Evolutionary conservation across 2,888 invertebrate species (phyloP), one percentile per base, ranked within the genome.

Genomic region (Ptilodon capucinus): DNA sequence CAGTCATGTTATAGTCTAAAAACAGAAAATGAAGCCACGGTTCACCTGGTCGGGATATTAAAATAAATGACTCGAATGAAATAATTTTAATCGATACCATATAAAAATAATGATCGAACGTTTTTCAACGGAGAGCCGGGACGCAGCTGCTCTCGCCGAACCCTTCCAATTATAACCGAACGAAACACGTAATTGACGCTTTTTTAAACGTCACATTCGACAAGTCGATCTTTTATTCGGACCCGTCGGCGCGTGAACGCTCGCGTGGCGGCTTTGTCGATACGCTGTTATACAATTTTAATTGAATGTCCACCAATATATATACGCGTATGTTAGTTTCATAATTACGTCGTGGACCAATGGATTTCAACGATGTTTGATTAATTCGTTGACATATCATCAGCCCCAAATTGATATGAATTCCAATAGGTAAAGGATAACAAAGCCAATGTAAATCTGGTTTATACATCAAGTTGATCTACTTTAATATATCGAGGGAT

Each of bases 131-230:
- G 48, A 36, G 25, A 36, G 25, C 21, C 21, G 36, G 34, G 40
- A 40, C 50, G 50, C 61, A 66, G 59, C 56, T 63, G 65, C 51
- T 42, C 35, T 36, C 1, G 16, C 47, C 46, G 52, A 52, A 52
- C 60, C 46, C 46, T 47, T 57, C 60, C 44, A 53, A 60, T 59
- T 65, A 55, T 56, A 38, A 47, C 50, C 17, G 50, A 41, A 17
- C 17, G 51, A 36, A 28, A 41, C 8, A 48, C 48, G 56, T 61
- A 57, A 60, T 64, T 60, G 54, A 54, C 60, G 55, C 46, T 54
- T 56, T 55, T 60, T 59, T 42, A 38, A 53, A 46, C 44, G 28
- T 55, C 13, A 50, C 45, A 40, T 53, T 54, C 51, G 48, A 59
- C 56, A 59, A 56, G 44, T 40, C 46, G 23, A 38, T 58, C 52